Evolutionary conservation across 2,888 invertebrate genomes (phyloP), one percentile per base, ranked within the genome.

Genomic region (Thymelicus sylvestris): DNA sequence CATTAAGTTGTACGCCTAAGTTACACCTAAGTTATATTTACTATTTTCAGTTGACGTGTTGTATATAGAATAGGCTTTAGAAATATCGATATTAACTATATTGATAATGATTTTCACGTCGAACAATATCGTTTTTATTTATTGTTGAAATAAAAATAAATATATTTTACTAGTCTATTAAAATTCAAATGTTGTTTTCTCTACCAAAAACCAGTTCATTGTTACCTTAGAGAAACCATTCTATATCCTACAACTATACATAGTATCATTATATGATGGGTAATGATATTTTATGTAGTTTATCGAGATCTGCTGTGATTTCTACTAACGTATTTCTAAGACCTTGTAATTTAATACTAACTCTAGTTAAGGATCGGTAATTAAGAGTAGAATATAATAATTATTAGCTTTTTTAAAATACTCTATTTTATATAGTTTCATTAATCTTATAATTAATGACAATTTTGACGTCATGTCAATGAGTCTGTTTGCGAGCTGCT

Each of bases 291-390:
- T 39, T 77, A 72, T 78, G 74, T 78, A 78, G 73, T 80, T 76
- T 79, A 82, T 83, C 84, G 84, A 85, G 81, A 83, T 86, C 86
- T 86, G 83, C 90, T 91, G 91, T 91, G 91, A 91, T 91, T 90
- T 87, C 88, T 86, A 84, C 83, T 87, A 86, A 85, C 79, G 72
- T 82, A 80, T 72, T 73, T 71, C 74, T 83, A 80, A 80, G 79
- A 66, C 67, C 72, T 71, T 77, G 75, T 78, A 77, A 74, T 74
- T 74, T 76, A 72, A 68, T 72, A 73, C 73, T 77, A 76, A 76
- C 69, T 50, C 61, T 74, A 78, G 74, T 57, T 71, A 70, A 67
- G 86, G 1, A 66, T 59, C 15, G 19, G 47, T 66, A 64, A 15
- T 50, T 64, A 66, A 24, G 47, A 15, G 24, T 66, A 60, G 48